Evolutionary conservation across 2,113 vertebrate species (phyloP), one percentile per base, ranked within the genome.

Genomic region (Burhinus bistriatus): DNA sequence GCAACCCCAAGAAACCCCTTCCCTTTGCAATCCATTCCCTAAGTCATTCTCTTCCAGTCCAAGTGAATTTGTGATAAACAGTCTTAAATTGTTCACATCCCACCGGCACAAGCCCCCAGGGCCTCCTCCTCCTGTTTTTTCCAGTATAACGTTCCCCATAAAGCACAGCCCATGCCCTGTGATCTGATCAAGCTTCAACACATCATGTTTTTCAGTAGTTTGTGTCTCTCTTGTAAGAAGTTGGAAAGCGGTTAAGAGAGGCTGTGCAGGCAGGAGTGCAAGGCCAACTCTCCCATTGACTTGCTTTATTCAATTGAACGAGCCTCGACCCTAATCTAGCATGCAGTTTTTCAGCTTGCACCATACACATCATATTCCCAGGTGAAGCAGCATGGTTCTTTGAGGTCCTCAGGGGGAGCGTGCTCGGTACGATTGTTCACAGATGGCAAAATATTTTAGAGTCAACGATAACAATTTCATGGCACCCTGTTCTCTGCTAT

Each of bases 121-220:
- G 90, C 52, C 57, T 9, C 66, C 54, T 30, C 22, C 77, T 30
- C 27, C 17, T 84, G 47, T 14, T 73, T 65, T 40, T 18, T 72
- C 77, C 89, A 76, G 73, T 69, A 22, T 72, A 93, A 87, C 8
- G 0, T 80, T 95, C 87, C 75, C 95, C 84, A 16, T 5, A 13
- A 58, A 95, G 89, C 80, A 54, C 5, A 95, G 71, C 77, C 76
- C 3, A 0, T 69, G 79, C 91, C 58, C 78, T 89, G 73, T 19
- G 95, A 93, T 78, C 87, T 40, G 93, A 94, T 95, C 95, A 94
- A 93, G 92, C 93, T 96, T 34, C 92, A 91, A 96, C 96, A 93
- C 87, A 93, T 96, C 64, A 2, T 30, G 54, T 45, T 87, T 82
- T 72, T 21, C 47, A 38, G 57, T 18, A 82, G 87, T 20, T 93